Evolutionary conservation across 1,140 invertebrate species (phyloP).

Genomic region (Atta cephalotes): DNA sequence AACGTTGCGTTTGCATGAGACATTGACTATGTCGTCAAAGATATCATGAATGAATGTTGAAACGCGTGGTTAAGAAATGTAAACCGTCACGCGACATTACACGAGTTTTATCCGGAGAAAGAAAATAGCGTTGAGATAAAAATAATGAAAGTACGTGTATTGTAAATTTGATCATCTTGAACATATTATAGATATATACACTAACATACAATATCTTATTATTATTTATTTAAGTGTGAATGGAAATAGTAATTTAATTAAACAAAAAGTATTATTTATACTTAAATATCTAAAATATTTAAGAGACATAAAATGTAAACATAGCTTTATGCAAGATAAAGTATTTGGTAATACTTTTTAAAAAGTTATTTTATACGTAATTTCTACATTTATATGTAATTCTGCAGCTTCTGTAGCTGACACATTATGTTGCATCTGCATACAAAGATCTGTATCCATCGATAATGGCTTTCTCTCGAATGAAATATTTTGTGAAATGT

Average conservation of each 20-base stretch:
- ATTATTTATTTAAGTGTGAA: not conserved
- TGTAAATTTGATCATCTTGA: not conserved
- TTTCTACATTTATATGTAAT: constrained; percentile 2
- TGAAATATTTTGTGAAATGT: constrained; percentile 78
- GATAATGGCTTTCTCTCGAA: constrained; percentile 77
- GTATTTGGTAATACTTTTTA: too few species aligned
- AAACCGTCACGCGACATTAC: constrained; percentile 12
- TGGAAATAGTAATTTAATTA: not conserved
- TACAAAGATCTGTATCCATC: constrained; percentile 8
- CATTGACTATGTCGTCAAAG: constrained; percentile 38
- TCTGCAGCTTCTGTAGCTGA: not conserved
- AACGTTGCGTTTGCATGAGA: constrained; percentile 28
- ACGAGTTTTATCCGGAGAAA: not conserved
- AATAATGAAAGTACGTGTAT: not conserved
- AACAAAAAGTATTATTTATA: not conserved
- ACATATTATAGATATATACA: not conserved
- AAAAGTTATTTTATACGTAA: not conserved
- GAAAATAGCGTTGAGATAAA: constrained; percentile 12
- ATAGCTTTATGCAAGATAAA: not conserved
- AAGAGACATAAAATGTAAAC: not conserved
- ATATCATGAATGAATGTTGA: constrained; percentile 37
- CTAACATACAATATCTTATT: not conserved
- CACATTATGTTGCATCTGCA: constrained; percentile 1
- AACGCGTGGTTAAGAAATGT: constrained; percentile 16
- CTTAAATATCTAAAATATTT: not conserved